Base-by-base conservation (phyloP, 2,113 vertebrate genomes). In the Osmerus eperlanus region DNA sequence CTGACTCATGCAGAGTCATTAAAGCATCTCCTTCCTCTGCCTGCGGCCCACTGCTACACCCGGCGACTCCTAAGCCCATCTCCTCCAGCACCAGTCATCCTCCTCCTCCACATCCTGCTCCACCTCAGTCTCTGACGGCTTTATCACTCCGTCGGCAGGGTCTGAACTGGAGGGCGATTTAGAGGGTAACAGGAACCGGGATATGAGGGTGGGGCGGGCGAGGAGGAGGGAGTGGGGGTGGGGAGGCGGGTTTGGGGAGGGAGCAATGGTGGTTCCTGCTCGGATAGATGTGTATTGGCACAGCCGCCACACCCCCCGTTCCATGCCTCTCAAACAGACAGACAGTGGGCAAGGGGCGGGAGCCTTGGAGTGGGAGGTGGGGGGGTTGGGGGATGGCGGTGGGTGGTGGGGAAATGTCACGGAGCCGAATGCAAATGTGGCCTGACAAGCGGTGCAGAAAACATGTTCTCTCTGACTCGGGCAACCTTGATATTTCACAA, bases 401-500 rank as follows among this genome's bases (percentile, higher is more conserved):
- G 75, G 83, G 84, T 36, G 32, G 32, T 36, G 32, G 82, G 85
- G 79, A 90, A 91, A 92, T 89, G 85, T 89, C 86, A 84, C 32
- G 7, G 75, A 64, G 32, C 63, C 52, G 83, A 89, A 91, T 86
- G 80, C 82, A 86, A 90, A 92, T 88, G 73, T 75, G 79, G 73
- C 80, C 78, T 89, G 92, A 92, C 91, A 93, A 86, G 81, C 78
- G 60, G 81, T 73, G 86, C 84, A 84, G 87, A 88, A 89, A 92
- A 83, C 89, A 89, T 89, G 88, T 87, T 89, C 85, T 85, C 72
- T 74, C 77, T 82, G 73, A 90, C 89, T 90, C 68, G 52, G 81
- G 83, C 85, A 92, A 85, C 90, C 86, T 88, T 91, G 90, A 89
- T 91, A 90, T 91, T 91, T 92, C 85, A 87, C 88, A 91, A 92